Evolutionary conservation across 2,113 vertebrate species (phyloP).

Genomic region (Nymphicus hollandicus): DNA sequence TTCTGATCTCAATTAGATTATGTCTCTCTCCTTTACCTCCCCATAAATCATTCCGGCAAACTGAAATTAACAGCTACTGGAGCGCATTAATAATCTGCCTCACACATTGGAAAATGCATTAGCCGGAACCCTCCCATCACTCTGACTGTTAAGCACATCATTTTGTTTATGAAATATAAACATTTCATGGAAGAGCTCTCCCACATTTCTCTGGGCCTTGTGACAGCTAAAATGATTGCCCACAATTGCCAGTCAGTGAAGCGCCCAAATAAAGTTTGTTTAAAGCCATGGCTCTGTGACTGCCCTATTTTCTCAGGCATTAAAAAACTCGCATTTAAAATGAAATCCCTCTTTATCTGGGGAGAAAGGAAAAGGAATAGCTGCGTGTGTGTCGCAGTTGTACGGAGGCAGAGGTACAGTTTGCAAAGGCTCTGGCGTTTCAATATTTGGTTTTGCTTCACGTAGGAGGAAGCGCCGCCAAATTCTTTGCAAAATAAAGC

Average conservation of each 20-base stretch:
- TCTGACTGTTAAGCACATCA: slow-evolving; percentile 90
- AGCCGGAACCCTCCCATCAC: slow-evolving; percentile 90
- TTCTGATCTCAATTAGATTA: slow-evolving; percentile 99
- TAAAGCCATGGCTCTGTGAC: slow-evolving; percentile 79
- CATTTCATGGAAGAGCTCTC: slow-evolving; percentile 88
- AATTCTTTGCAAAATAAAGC: not conserved
- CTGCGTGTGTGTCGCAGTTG: not conserved
- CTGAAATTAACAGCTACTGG: slow-evolving; percentile 99
- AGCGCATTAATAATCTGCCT: slow-evolving; percentile 98
- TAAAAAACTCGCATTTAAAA: slow-evolving; percentile 62
- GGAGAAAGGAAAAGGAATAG: slow-evolving; percentile 10
- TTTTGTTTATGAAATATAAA: slow-evolving; percentile 97
- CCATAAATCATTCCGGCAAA: slow-evolving; percentile 99
- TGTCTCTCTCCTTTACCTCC: slow-evolving; percentile 91
- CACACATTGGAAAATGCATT: slow-evolving; percentile 90
- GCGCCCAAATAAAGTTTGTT: slow-evolving; percentile 86
- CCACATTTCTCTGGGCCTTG: slow-evolving; percentile 76
- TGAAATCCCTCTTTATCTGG: slow-evolving; percentile 52
- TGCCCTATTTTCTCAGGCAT: slow-evolving; percentile 78
- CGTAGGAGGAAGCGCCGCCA: not conserved
- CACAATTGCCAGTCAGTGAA: slow-evolving; percentile 83
- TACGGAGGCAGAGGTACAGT: not conserved
- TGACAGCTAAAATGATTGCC: slow-evolving; percentile 91
- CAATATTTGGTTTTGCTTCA: slow-evolving; percentile 18
- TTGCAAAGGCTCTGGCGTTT: not conserved